These are phyloP conservation scores for Conistra vaccinii DNA, from an alignment of 2,888 invertebrate genomes.

Conservation along the genomic window DNA sequence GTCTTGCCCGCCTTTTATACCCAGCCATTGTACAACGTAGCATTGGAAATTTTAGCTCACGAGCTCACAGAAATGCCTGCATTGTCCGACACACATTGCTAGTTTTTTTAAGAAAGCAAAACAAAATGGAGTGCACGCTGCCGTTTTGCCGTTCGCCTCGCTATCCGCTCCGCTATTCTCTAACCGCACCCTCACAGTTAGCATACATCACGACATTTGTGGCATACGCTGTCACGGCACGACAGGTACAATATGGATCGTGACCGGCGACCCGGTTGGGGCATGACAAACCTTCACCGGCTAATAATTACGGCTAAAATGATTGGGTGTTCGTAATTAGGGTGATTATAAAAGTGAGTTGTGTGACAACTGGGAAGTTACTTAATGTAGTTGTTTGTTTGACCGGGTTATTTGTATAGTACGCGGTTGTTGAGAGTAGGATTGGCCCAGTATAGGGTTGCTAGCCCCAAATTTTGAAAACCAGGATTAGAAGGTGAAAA, in stretches of 20 bases:
- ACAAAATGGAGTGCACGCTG: no score
- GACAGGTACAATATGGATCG: constrained; percentile 29
- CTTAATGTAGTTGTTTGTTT: constrained; percentile 21
- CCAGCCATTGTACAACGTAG: no score
- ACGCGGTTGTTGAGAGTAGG: no score
- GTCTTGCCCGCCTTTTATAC: no score
- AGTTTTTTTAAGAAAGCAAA: no score
- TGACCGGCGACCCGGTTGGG: constrained; percentile 42
- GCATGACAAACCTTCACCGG: constrained; percentile 44
- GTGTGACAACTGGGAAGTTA: constrained; percentile 38
- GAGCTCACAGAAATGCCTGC: no score
- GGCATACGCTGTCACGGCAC: constrained; percentile 44
- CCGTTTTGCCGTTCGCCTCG: not conserved
- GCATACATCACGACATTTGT: constrained; percentile 35
- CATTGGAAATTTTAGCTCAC: no score
- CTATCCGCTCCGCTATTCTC: not conserved
- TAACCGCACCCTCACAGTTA: not conserved
- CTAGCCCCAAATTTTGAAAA: no score
- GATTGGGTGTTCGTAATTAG: constrained; percentile 58
- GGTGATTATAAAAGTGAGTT: constrained; percentile 46
- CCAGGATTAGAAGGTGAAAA: no score
- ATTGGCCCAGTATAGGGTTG: no score
- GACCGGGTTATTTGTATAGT: constrained; percentile 35
- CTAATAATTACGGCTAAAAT: constrained; percentile 56
- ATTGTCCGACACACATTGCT: no score